Base-by-base conservation (phyloP, 2,113 vertebrate species). In the Grallaria varia region DNA sequence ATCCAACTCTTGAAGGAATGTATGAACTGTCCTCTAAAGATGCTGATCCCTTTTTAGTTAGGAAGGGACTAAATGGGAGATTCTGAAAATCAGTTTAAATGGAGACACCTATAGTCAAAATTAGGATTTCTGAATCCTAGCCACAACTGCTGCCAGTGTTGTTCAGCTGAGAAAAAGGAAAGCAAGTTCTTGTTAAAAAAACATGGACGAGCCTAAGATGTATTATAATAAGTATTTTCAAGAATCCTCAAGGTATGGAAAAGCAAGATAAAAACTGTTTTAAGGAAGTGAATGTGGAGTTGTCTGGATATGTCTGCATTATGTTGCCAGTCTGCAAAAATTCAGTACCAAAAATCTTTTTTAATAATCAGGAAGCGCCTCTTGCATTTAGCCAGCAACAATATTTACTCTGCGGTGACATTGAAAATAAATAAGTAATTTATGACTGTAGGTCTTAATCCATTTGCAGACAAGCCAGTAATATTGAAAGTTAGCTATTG, bases 361-460 rank as follows among this genome's bases (percentile, higher is more conserved):
- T 53, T 66, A 87, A 76, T 94, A 69, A 69, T 77, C 62, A 66
- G 19, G 62, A 85, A 53, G 37, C 1, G 2, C 10, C n/a, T 85
- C 40, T 60, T 83, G 53, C 30, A 19, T 71, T 81, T 81, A 90
- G 24, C 74, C 58, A 85, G 58, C 40, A 81, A 74, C 50, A 87
- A 45, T 37, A 76, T 76, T 91, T 59, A 35, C 39, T 55, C 63
- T 86, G 50, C 42, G 62, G 47, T 69, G 68, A 55, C 47, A 49
- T 74, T 83, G 88, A 88, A 88, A 93, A 47, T 68, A 88, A 83
- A 55, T 73, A 74, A 71, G 28, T 82, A 66, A 88, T 80, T 88
- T 92, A 59, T 45, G 18, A 63, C 52, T 81, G 16, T 59, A 75
- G 37, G 35, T 55, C 53, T 80, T 87, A 83, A 78, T 94, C 78